phyloP scores from a whole-genome alignment of 2,888 invertebrate genomes.

The Dryocosmus kuriphilus region DNA sequence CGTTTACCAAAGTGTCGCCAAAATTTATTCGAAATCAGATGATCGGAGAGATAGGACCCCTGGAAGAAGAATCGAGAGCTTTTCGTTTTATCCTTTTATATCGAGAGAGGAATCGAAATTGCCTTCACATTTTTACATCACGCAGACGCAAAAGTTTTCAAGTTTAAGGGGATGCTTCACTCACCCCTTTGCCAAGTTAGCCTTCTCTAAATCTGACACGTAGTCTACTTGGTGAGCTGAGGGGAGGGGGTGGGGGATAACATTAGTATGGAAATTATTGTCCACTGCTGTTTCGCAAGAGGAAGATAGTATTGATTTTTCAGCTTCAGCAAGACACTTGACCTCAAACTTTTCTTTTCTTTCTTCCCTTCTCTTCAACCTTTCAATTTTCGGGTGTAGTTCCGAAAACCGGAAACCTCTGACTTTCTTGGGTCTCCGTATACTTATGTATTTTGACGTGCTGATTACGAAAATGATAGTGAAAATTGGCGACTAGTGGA shows the following conservation, averaged over 20 bases:
- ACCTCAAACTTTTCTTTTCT: not conserved
- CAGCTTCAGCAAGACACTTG: not conserved
- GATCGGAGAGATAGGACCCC: slow-evolving; percentile 53
- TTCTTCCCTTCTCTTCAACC: not conserved
- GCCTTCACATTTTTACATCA: slow-evolving; percentile 7
- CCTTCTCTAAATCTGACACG: slow-evolving; percentile 72
- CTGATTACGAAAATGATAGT: too few relatives aligned
- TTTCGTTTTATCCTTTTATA: slow-evolving; percentile 43
- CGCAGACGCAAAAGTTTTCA: slow-evolving; percentile 42
- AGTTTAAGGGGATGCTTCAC: slow-evolving; percentile 50
- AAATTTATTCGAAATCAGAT: slow-evolving; percentile 45
- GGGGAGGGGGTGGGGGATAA: slow-evolving; percentile 66
- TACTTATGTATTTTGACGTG: too few relatives aligned
- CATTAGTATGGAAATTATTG: slow-evolving; percentile 71
- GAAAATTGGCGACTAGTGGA: too few relatives aligned
- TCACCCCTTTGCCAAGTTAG: slow-evolving; percentile 67
- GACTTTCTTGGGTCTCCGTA: too few relatives aligned
- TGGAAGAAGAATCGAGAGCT: slow-evolving; percentile 54
- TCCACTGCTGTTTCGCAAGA: slow-evolving; percentile 46
- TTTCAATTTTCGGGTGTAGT: not conserved
- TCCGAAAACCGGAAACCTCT: too few relatives aligned
- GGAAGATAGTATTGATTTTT: slow-evolving; percentile 19
- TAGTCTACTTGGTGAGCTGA: slow-evolving; percentile 60
- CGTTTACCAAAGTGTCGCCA: slow-evolving; percentile 9
- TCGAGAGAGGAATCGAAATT: not conserved